Conservation (phyloP, 2,888 invertebrate species). For the Spisula solida region DNA sequence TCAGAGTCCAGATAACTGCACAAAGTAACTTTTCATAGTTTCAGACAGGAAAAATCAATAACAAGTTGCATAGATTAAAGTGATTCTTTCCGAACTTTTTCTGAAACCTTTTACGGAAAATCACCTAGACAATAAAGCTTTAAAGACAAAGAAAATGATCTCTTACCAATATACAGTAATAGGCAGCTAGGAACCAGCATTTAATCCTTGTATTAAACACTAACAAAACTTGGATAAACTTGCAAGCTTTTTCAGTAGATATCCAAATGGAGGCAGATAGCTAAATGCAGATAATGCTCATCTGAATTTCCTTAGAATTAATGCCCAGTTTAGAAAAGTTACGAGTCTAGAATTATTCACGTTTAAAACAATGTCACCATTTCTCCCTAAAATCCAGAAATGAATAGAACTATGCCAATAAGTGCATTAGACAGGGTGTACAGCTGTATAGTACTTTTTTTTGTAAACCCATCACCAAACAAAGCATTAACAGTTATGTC, state of each 20-base stretch:
- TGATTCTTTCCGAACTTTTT: conserved; percentile 20
- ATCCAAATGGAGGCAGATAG: conserved; percentile 12
- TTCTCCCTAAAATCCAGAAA: not conserved
- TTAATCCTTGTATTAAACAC: not conserved
- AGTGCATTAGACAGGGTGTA: too few relatives aligned
- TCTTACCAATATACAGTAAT: conserved; percentile 11
- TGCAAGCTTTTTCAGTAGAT: conserved; percentile 10
- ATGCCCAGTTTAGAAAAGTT: not conserved
- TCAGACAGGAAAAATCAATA: conserved; percentile 41
- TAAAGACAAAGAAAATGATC: not conserved
- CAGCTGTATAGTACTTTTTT: not conserved
- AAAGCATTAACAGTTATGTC: not conserved
- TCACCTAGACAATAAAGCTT: not conserved
- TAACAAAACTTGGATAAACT: conserved; percentile 36
- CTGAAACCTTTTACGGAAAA: not conserved
- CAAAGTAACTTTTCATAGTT: conserved; percentile 36
- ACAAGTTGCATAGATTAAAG: conserved; percentile 37
- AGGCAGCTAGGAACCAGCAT: not conserved
- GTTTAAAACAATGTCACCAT: not conserved
- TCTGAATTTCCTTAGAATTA: not conserved
- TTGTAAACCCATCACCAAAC: not conserved
- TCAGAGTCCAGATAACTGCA: not conserved
- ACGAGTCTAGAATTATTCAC: not conserved
- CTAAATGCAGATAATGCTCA: not conserved
- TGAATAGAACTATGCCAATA: not conserved